Conservation (phyloP, 2,888 invertebrate genomes). For the Eilema caniola region DNA sequence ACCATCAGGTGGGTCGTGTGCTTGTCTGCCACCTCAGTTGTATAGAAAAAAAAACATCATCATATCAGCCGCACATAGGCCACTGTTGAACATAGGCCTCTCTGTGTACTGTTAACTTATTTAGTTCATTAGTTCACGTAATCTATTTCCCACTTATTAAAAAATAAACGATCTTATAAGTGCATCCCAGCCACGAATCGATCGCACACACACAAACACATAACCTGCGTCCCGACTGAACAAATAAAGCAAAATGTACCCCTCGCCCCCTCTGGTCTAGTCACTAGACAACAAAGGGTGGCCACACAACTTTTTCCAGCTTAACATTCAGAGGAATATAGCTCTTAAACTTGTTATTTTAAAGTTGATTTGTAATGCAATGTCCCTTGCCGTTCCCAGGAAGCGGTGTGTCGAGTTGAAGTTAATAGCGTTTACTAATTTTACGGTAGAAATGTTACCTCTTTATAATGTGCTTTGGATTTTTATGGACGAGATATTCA, state of each 20-base stretch:
- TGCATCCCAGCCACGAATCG: conserved; percentile 67
- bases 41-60: too few species aligned
- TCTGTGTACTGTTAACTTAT: too few species aligned
- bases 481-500: neutral
- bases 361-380: conserved; percentile 45
- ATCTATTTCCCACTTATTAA: conserved; percentile 20
- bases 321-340: conserved; percentile 42
- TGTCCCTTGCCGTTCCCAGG: conserved; percentile 57
- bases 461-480: conserved; percentile 31
- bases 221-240: conserved; percentile 58
- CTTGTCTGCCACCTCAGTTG: too few species aligned
- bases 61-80: too few species aligned
- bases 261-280: conserved; percentile 75
- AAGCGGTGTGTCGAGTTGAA: conserved; percentile 80
- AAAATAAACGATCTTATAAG: conserved; percentile 46
- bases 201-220: conserved; percentile 58
- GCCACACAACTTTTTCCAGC: conserved; percentile 60
- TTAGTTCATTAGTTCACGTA: neutral
- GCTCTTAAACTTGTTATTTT: conserved; percentile 29
- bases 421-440: conserved; percentile 82
- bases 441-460: conserved; percentile 64
- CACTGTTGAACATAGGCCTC: too few species aligned
- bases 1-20: too few species aligned
- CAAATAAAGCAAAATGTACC: conserved; percentile 83
- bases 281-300: conserved; percentile 84